Evolutionary conservation across 2,797 vertebrate genomes (phyloP), one percentile per base, ranked within the genome.

Genomic region (Mormyrus hasselquistii): DNA sequence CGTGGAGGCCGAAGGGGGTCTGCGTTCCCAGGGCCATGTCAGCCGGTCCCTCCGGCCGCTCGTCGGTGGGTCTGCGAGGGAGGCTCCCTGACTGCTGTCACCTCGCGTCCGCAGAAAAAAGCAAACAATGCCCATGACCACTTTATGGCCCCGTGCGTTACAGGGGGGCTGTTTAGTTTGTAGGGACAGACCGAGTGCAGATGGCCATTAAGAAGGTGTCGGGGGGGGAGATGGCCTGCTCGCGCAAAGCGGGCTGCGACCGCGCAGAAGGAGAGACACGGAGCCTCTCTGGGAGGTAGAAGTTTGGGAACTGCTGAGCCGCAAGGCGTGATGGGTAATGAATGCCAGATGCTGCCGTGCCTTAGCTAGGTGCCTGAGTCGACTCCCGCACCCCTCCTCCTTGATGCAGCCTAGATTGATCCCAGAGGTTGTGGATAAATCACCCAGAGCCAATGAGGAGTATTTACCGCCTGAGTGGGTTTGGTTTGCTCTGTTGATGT

Each of bases 401-500:
- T 50, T 84, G 4, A 84, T 50, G 47, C 34, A 38, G 55, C 34
- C 34, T 53, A 62, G 86, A 52, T 62, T 87, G 87, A 89, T 49
- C 86, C 29, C 25, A 88, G 82, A 44, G 79, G 16, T 10, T 5
- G 47, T 10, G 86, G 57, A 47, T 87, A 65, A 87, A 87, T 87
- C 86, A 62, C 55, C 57, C 55, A 5, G 38, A 55, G 38, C 57
- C 34, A 49, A 47, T 44, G 86, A 59, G 65, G 34, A 16, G 22
- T 44, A 53, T 76, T 41, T 85, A 44, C 19, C 53, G n/a, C 50
- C 50, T 34, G 52, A 47, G 53, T 84, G 76, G 76, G 55, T 85
- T 82, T 53, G 65, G 90, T 87, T 90, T 19, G 91, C 87, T 73
- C 89, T 57, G 86, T 41, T 94, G 94, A 96, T 65, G 53, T 57